Evolutionary conservation across 2,797 vertebrate genomes (phyloP), one percentile per base, ranked within the genome.

Genomic region (Falco cherrug): DNA sequence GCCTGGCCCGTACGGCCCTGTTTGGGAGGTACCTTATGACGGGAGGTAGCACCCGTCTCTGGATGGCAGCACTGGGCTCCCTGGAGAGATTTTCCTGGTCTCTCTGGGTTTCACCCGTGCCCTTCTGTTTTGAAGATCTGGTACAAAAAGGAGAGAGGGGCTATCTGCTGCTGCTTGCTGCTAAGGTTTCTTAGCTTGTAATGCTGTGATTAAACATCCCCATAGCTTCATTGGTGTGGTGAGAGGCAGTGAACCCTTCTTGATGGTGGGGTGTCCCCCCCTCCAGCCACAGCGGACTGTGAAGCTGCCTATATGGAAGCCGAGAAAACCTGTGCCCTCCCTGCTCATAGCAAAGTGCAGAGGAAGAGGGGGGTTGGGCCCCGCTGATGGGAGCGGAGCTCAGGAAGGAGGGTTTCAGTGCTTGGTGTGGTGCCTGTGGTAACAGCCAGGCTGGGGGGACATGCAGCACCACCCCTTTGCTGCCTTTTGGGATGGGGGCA

Each of bases 171-270:
- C 41, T 19, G 39, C 6, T 13, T 29, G 37, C 25, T 29, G 4
- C 41, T 19, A 31, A 15, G 12, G 16, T 26, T 45, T 71, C 70
- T 37, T 21, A 22, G 5, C 35, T 18, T 5, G 13, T 6, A 5
- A 2, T 3, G 33, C n/a, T 73, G 54, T 8, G 17, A 9, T 29
- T 3, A 4, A 18, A 9, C 11, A 1, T 9, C 24, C 21, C 60
- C 6, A 0, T 3, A 10, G 17, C 43, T 64, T 33, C 4, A 0
- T 0, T 3, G 70, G 37, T 5, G 8, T 0, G 3, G 18, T 5
- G 50, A 56, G 71, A 8, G 50, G 43, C 33, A 21, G 20, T 0
- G 0, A 43, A 10, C n/a, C 21, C 48, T 16, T 25, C 54, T 7
- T 1, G 3, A 5, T 1, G 10, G 16, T 0, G 7, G 37, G 39